These are phyloP conservation scores for Tenebrosternarchus preto DNA, from an alignment of 2,113 vertebrate species.

Conservation along the genomic window DNA sequence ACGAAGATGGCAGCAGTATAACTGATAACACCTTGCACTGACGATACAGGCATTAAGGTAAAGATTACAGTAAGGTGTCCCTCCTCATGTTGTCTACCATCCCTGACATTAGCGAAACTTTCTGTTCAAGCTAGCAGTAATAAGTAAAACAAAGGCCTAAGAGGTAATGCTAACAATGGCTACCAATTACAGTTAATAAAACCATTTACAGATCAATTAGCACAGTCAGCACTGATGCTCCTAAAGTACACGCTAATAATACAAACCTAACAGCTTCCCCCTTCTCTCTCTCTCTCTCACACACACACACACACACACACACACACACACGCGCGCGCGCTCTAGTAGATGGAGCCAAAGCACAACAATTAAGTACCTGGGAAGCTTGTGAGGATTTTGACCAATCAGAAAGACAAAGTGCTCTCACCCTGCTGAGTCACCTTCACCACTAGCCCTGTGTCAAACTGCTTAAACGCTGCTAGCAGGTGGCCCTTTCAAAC, in stretches of 20 bases:
- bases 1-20: background rate
- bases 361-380: constrained; percentile 3
- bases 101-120: too few species aligned
- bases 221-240: background rate
- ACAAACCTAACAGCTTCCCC: background rate
- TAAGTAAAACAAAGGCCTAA: too few species aligned
- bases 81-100: too few species aligned
- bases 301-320: background rate
- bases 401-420: constrained; percentile 32
- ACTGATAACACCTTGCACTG: background rate
- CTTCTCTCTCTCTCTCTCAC: background rate
- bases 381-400: constrained; percentile 28
- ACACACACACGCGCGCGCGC: too few species aligned
- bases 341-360: too few species aligned
- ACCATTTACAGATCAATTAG: background rate
- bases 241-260: background rate
- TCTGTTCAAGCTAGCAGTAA: too few species aligned
- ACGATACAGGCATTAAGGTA: too few species aligned
- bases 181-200: background rate
- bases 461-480: constrained; percentile 42
- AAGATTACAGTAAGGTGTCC: too few species aligned
- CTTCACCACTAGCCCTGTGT: constrained; percentile 37
- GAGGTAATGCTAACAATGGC: background rate
- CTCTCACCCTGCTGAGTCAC: constrained; percentile 33
- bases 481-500: constrained; percentile 48